These are phyloP conservation scores for Mechanitis mazaeus DNA, from an alignment of 2,888 invertebrate genomes.

Conservation along the genomic window DNA sequence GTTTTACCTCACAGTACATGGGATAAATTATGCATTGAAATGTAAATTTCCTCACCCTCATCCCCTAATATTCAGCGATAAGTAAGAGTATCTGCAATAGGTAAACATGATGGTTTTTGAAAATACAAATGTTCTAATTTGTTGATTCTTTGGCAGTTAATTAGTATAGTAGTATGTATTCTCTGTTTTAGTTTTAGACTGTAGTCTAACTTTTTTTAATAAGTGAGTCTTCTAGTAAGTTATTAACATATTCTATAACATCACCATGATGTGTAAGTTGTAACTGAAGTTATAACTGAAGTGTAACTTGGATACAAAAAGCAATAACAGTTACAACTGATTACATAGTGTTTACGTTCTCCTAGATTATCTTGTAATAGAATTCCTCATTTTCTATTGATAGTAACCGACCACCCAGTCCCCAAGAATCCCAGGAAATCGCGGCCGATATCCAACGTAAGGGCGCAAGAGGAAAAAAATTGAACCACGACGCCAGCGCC, in stretches of 20 bases:
- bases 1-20: constrained; percentile 43
- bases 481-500: constrained; percentile 66
- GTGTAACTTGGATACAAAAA: too few relatives aligned
- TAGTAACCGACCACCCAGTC: constrained; percentile 63
- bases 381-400: constrained; percentile 33
- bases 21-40: constrained; percentile 73
- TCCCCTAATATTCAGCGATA: constrained; percentile 19
- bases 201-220: too few relatives aligned
- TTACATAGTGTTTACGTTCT: background rate
- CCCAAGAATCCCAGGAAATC: constrained; percentile 70
- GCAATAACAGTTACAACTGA: background rate
- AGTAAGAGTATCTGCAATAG: background rate
- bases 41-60: constrained; percentile 53
- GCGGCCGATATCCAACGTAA: constrained; percentile 73
- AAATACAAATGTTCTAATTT: background rate
- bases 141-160: too few relatives aligned
- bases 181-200: too few relatives aligned
- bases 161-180: too few relatives aligned
- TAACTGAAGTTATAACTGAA: too few relatives aligned
- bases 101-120: background rate
- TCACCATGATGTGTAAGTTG: too few relatives aligned
- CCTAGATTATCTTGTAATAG: constrained; percentile 5
- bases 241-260: too few relatives aligned
- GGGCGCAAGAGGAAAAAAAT: constrained; percentile 73
- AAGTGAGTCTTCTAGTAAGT: too few relatives aligned